phyloP scores from a whole-genome alignment of 2,113 vertebrate species.

The Centropus unirufus region DNA sequence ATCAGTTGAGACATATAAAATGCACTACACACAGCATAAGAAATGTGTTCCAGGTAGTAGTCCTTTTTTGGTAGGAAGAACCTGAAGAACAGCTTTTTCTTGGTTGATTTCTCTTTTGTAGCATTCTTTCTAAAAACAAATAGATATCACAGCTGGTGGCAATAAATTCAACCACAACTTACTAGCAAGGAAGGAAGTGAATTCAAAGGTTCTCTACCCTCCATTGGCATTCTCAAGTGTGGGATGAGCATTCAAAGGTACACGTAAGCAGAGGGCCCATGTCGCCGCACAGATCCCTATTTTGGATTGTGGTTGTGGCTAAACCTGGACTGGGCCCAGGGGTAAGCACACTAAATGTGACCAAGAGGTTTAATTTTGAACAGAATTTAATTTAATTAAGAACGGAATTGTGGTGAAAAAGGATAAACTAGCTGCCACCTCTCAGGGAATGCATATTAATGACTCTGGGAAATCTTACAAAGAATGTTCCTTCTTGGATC shows the following conservation, averaged over 20 bases:
- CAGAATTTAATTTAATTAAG: not conserved
- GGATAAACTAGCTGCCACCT: conserved; percentile 6
- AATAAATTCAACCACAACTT: not conserved
- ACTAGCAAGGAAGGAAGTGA: not conserved
- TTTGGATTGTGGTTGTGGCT: not conserved
- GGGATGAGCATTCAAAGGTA: not conserved
- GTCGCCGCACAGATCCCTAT: not conserved
- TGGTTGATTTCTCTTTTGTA: not conserved
- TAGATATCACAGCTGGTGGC: not conserved
- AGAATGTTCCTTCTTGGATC: not conserved
- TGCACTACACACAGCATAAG: not conserved
- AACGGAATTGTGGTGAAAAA: not conserved
- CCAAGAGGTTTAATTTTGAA: not conserved
- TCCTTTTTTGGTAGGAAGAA: not conserved
- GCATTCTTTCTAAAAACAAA: not conserved
- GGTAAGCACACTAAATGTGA: not conserved
- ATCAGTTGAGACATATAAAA: not conserved
- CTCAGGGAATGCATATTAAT: not conserved
- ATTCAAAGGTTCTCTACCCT: not conserved
- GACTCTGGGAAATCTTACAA: not conserved
- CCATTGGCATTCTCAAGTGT: not conserved
- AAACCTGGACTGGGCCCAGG: not conserved
- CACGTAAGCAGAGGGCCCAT: fast-evolving
- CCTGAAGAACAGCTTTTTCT: not conserved
- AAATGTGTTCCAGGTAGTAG: not conserved